phyloP scores from a whole-genome alignment of 2,888 invertebrate species.

The Sesia bembeciformis region DNA sequence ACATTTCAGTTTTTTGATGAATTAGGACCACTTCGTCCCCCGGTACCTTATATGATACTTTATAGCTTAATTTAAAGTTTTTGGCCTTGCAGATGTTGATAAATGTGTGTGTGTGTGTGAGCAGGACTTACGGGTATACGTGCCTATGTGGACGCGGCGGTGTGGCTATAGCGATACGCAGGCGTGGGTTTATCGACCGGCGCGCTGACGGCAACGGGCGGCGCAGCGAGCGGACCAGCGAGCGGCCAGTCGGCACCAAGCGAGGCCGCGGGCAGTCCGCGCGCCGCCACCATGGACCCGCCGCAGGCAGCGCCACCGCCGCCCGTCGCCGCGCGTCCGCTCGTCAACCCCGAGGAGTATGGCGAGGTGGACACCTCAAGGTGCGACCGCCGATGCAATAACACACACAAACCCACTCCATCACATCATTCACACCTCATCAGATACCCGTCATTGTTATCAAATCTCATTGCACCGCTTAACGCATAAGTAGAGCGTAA shows the following conservation, averaged over 20 bases:
- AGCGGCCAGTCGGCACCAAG: constrained; percentile 7
- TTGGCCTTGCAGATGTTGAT: constrained; percentile 9
- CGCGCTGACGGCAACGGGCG: not conserved
- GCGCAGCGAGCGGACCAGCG: constrained; percentile 6
- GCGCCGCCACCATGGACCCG: constrained; percentile 27
- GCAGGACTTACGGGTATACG: constrained; percentile 4
- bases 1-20: no score
- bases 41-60: not conserved
- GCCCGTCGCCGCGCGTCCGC: constrained; percentile 70
- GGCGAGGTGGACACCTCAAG: constrained; percentile 90
- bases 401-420: not conserved
- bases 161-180: constrained; percentile 6
- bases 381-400: constrained; percentile 47
- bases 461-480: no score
- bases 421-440: not conserved
- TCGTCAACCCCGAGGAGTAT: constrained; percentile 86
- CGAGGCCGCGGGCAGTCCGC: constrained; percentile 22
- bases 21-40: not conserved
- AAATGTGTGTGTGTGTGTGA: constrained; percentile 1
- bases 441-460: constrained; percentile 83
- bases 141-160: constrained; percentile 9
- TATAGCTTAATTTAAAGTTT: no score
- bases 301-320: constrained; percentile 21
- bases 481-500: no score
- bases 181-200: constrained; percentile 6